A percentile compares a stretch with the other conserved stretches of the same genome.
phyloP scores from a whole-genome alignment of 2,888 invertebrate genomes.

The Toxonevra muliebris region DNA sequence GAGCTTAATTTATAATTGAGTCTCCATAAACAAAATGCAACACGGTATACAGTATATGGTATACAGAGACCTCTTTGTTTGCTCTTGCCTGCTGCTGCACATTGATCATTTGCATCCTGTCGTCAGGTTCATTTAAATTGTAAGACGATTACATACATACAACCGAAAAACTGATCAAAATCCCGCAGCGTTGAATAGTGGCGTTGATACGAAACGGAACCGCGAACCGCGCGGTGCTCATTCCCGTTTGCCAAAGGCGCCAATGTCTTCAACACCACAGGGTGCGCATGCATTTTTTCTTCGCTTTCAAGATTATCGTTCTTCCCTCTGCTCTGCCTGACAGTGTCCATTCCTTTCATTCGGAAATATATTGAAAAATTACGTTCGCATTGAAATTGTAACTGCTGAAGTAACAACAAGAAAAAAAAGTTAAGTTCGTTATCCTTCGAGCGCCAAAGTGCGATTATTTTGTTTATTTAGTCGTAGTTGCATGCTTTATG shows the following conservation, averaged over 20 bases:
- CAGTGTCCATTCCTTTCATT: neutral
- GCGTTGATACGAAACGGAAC: neutral
- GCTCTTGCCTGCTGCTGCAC: conserved; percentile 26
- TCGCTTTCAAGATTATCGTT: conserved; percentile 43
- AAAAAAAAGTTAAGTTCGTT: neutral
- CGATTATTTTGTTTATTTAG: conserved; percentile 12
- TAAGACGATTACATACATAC: conserved; percentile 37
- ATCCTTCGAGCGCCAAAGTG: conserved; percentile 4
- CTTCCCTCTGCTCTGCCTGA: conserved; percentile 41
- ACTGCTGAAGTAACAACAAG: neutral
- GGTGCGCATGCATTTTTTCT: conserved; percentile 42
- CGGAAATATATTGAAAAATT: too few species aligned
- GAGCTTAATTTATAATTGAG: conserved; percentile 57
- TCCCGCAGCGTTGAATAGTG: conserved; percentile 14
- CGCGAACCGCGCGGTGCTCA: conserved; percentile 10
- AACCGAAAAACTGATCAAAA: conserved; percentile 15
- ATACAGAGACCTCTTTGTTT: neutral
- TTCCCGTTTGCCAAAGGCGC: conserved; percentile 50
- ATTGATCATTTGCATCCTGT: conserved; percentile 58
- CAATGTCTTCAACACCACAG: conserved; percentile 57
- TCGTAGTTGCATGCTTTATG: neutral
- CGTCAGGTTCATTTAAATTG: conserved; percentile 61
- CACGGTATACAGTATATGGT: neutral
- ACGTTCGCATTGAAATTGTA: conserved; percentile 34
- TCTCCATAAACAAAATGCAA: conserved; percentile 49